phyloP scores from a whole-genome alignment of 2,888 invertebrate genomes.

The Lissonota sp. region DNA sequence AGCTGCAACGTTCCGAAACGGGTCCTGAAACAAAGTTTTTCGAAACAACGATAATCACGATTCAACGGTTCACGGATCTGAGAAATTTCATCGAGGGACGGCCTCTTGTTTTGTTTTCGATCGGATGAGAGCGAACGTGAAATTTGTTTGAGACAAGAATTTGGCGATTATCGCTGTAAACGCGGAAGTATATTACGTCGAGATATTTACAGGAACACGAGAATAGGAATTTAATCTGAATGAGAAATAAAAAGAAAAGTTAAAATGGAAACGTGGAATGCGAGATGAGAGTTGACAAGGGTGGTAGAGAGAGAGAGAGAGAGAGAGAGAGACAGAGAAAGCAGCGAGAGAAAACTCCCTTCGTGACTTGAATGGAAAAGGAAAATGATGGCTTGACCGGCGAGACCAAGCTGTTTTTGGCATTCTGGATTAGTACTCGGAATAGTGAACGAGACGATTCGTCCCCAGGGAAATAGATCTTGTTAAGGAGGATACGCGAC shows the following conservation, averaged over 20 bases:
- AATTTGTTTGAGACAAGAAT: too few relatives aligned
- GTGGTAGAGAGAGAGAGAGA: conserved; percentile 16
- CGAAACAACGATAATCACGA: background rate
- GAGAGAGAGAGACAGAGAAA: conserved; percentile 23
- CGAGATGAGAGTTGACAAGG: conserved; percentile 32
- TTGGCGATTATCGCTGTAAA: too few relatives aligned
- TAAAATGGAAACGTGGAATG: conserved; percentile 75
- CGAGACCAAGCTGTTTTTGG: conserved; percentile 43
- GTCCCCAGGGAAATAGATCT: background rate
- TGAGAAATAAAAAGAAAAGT: conserved; percentile 70
- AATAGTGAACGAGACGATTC: background rate
- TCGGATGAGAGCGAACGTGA: too few relatives aligned
- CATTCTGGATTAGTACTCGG: conserved; percentile 33
- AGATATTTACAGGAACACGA: conserved; percentile 58
- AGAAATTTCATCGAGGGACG: too few relatives aligned
- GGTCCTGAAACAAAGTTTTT: conserved; percentile 71
- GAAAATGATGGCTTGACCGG: conserved; percentile 44
- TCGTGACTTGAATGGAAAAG: conserved; percentile 41
- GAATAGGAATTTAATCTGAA: conserved; percentile 73
- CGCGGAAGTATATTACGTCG: too few relatives aligned
- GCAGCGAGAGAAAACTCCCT: conserved; percentile 37
- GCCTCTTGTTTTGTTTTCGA: too few relatives aligned
- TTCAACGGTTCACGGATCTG: too few relatives aligned
- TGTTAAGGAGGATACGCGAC: too few relatives aligned
- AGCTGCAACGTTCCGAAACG: conserved; percentile 72